Base-by-base conservation (phyloP, 2,113 vertebrate genomes). In the Perca fluviatilis region DNA sequence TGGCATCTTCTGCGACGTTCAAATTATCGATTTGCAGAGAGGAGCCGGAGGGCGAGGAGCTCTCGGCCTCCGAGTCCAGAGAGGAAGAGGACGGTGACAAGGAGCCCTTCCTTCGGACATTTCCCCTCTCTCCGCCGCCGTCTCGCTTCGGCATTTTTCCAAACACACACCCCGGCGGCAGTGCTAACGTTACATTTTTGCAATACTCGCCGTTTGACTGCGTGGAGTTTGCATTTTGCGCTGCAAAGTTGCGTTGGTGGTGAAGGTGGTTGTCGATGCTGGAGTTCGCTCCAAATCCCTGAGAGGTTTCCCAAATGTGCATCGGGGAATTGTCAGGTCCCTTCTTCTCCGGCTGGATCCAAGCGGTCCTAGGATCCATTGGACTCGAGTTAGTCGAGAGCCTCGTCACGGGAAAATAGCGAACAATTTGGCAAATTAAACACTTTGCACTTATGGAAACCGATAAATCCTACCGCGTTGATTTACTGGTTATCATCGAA, bases 341-440 rank as follows among this genome's bases (percentile, higher is more conserved):
- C 93, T 97, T 97, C 94, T 99, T 97, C 91, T 99, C 97, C 71
- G 97, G 96, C 95, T 98, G 97, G 93, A 98, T 97, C 97, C 98
- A 99, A 95, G 96, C 96, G 93, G 97, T 96, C 94, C 97, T 96
- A 93, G 96, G 96, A 97, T 99, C 98, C 98, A 99, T 98, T 94
- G 95, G 95, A 95, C 83, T 89, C 92, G 89, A 91, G 81, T 86
- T 88, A 2, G 65, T 16, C 46, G 80, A 77, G n/a, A 61, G 67
- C 82, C 78, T 74, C 83, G 76, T 67, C 60, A 18, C 74, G 46
- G 65, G 30, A 40, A 74, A 91, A 51, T 33, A 51, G 36, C 40
- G 67, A 43, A 69, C 56, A 36, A 64, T 49, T 30, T 23, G 23
- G 30, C 74, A n/a, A 79, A 60, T 60, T 12, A 16, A 69, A 66